These are phyloP conservation scores for pig (Sus scrofa) DNA, from an alignment of 2,113 vertebrate genomes.

Conservation along the genomic window T2T-Sscrofa CM000827.6:88650501-88651000, in stretches of 20 bases:
- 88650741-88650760: fast-evolving
- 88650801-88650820: not conserved
- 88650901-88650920: no score
- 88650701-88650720: not conserved
- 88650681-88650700: not conserved
- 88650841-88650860: not conserved
- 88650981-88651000: no score
- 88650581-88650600: not conserved
- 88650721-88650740: not conserved
- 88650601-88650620: not conserved
- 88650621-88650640: not conserved
- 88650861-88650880: not conserved
- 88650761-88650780: not conserved
- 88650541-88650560: not conserved
- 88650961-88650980: no score
- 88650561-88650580: not conserved
- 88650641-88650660: not conserved
- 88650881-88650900: no score
- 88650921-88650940: no score
- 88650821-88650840: not conserved
- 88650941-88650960: no score
- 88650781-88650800: not conserved
- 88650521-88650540: no score
- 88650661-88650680: not conserved
- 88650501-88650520: no score